A percentile compares a stretch with the other conserved stretches of the same genome.
Conservation (phyloP, 2,797 vertebrate genomes). For the Dipus sagitta region DNA sequence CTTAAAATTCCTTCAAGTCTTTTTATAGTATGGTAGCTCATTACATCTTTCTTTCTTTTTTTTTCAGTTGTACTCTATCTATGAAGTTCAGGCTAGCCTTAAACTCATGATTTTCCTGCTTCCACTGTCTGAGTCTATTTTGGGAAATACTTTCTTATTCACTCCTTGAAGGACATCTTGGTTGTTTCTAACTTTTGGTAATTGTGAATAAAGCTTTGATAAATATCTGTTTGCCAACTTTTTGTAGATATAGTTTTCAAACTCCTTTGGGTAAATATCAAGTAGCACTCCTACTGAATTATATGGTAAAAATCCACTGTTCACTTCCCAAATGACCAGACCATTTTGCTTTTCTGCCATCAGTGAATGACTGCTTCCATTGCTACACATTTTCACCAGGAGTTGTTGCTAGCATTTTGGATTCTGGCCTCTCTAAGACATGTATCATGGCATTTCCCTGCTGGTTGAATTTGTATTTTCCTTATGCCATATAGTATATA, state of each 20-base stretch:
- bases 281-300: not conserved
- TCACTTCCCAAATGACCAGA: not conserved
- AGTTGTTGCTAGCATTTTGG: not conserved
- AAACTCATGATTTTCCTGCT: not conserved
- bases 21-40: not conserved
- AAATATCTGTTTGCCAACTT: not conserved
- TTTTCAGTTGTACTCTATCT: not conserved
- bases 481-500: not conserved
- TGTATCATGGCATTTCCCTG: not conserved
- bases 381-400: not conserved
- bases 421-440: not conserved
- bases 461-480: not conserved
- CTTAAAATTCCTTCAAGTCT: not conserved
- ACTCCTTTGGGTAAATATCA: not conserved
- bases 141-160: not conserved
- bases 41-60: not conserved
- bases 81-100: not conserved
- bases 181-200: conserved; percentile 1
- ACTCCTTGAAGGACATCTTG: not conserved
- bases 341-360: not conserved
- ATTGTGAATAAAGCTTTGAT: not conserved
- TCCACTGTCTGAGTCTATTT: not conserved
- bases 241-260: not conserved
- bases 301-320: not conserved
- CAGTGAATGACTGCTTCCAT: not conserved